phyloP scores from a whole-genome alignment of 1,140 invertebrate genomes.

The Brachionus angularis region DNA sequence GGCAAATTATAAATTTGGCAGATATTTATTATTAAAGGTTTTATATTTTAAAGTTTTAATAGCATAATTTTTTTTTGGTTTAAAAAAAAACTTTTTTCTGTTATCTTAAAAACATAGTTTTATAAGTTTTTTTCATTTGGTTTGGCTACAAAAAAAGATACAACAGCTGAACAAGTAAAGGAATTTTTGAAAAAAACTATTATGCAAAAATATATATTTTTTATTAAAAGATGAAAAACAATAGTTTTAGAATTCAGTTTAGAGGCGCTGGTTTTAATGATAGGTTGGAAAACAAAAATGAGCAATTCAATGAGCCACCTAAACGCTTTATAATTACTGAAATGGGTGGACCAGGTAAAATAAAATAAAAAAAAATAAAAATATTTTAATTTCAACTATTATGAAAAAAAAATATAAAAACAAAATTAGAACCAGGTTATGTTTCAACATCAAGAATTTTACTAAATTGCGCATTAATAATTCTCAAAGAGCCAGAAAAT shows the following conservation, averaged over 20 bases:
- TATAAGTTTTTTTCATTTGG: constrained; percentile 43
- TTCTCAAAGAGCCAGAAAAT: constrained; percentile 71
- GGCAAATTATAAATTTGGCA: constrained; percentile 64
- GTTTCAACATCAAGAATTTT: constrained; percentile 71
- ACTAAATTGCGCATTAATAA: constrained; percentile 68
- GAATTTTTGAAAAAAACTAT: not conserved
- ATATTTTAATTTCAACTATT: too few relatives aligned
- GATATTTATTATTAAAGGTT: constrained; percentile 66
- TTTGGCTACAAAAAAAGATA: constrained; percentile 38
- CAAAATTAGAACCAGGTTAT: constrained; percentile 75
- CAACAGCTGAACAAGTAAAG: constrained; percentile 6
- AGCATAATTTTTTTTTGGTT: not conserved
- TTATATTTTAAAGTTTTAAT: not conserved
- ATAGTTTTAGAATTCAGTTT: constrained; percentile 29
- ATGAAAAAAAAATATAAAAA: too few relatives aligned
- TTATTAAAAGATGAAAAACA: constrained; percentile 2
- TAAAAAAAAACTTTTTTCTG: not conserved
- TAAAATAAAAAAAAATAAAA: too few relatives aligned
- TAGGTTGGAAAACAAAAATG: not conserved
- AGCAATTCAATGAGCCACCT: not conserved
- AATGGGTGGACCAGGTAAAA: constrained; percentile 14
- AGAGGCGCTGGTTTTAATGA: not conserved
- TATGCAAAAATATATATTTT: not conserved
- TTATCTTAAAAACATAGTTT: not conserved
- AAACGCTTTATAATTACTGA: constrained; percentile 5